Percentiles rank a stretch among this genome's conserved stretches.
These are phyloP conservation scores for Siderastrea radians DNA, from an alignment of 92 coral and sea anemone genomes.

Conservation along the genomic window DNA sequence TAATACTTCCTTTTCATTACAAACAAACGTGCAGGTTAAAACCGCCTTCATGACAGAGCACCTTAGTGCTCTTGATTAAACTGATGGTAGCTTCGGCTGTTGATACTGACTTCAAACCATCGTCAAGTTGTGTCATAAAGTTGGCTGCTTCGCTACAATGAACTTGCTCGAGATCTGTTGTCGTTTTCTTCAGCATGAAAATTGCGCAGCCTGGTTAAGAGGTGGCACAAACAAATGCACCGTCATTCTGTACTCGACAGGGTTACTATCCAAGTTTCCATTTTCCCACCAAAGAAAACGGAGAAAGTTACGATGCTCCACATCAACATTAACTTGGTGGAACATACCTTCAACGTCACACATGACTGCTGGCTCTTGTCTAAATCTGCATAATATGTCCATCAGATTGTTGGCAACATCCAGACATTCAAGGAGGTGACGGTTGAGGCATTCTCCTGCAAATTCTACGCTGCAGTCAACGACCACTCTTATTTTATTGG, in stretches of 20 bases:
- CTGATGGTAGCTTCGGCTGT: not conserved
- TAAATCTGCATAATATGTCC: no score
- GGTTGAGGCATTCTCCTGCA: no score
- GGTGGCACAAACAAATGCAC: not conserved
- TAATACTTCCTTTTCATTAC: slow-evolving; percentile 9
- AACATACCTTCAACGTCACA: slow-evolving; percentile 14
- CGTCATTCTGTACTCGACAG: no score
- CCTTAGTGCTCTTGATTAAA: not conserved
- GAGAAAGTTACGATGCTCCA: slow-evolving; percentile 4
- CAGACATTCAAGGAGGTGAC: no score
- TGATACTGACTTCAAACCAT: slow-evolving; percentile 1
- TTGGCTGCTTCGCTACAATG: not conserved
- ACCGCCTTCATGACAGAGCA: not conserved
- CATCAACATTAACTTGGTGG: slow-evolving; percentile 22
- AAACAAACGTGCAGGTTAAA: slow-evolving; percentile 4
- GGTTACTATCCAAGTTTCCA: slow-evolving; percentile 15
- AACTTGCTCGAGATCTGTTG: not conserved
- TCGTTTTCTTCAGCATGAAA: no score
- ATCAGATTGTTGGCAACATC: no score
- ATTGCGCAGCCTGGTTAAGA: slow-evolving; percentile 19
- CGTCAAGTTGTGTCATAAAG: slow-evolving; percentile 2
- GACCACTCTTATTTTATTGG: no score
- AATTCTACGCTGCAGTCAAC: no score
- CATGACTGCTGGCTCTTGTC: not conserved
- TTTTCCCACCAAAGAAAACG: slow-evolving; percentile 26